Evolutionary conservation across 2,113 vertebrate genomes (phyloP).

Genomic region (Crotalus viridis): DNA sequence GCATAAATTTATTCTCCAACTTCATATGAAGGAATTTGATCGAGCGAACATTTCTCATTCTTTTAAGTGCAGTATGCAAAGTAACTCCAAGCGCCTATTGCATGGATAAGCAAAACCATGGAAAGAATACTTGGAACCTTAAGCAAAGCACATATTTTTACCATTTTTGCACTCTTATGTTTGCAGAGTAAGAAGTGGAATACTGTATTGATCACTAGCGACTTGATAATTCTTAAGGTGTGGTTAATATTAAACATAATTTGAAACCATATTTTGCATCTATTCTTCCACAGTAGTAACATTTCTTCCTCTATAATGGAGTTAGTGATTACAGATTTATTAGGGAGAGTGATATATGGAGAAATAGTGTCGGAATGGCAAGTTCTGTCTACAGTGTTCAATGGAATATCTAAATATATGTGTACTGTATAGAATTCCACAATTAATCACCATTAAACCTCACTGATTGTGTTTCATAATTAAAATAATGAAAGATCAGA

Average conservation of each 20-base stretch:
- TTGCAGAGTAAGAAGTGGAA: not conserved
- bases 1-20: not conserved
- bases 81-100: not conserved
- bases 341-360: not conserved
- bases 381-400: not conserved
- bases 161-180: not conserved
- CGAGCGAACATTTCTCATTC: too few relatives aligned
- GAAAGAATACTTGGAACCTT: not conserved
- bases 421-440: not conserved
- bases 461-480: not conserved
- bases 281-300: not conserved
- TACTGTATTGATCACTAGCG: not conserved
- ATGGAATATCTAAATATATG: not conserved
- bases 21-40: not conserved
- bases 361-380: not conserved
- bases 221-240: not conserved
- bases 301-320: not conserved
- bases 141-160: not conserved
- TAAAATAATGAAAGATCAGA: not conserved
- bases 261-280: not conserved
- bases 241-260: not conserved
- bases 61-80: not conserved
- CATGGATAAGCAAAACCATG: not conserved
- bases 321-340: not conserved
- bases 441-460: not conserved